Base-by-base conservation (phyloP, 2,113 vertebrate genomes). In the Psittacula cyanocephala region DNA sequence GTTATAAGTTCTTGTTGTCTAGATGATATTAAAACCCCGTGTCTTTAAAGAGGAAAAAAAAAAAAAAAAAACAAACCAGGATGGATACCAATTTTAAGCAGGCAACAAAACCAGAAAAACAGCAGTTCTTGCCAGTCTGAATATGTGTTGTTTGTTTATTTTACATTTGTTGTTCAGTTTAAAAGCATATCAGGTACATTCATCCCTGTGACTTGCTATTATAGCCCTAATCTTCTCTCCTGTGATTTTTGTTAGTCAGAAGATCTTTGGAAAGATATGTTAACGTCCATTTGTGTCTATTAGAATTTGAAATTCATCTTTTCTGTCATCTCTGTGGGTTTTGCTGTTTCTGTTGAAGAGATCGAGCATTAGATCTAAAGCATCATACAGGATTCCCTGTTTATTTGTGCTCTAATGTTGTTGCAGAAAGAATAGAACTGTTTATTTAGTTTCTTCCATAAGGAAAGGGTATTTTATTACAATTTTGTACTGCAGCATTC, bases 241-340 rank as follows among this genome's bases (percentile, higher is more conserved):
- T 44, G 59, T 92, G 91, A 94, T 59, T 93, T 94, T 88, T 83
- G 14, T 41, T 72, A 91, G 75, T 86, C 1, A 0, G n/a, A 74
- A 75, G 33, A 91, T 92, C 65, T 96, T 94, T 90, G 68, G 68
- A 95, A 81, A 91, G 60, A 89, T 28, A 53, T 94, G 93, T 93
- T 96, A 89, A 95, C 81, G 55, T 93, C 87, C 84, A 95, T 97
- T 95, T 94, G 28, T 95, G 82, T 55, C 93, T 95, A 90, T 91
- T 96, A 95, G 69, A 91, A 90, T 82, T 92, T 93, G 86, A 97
- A 96, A 97, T 95, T 89, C 37, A 94, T 93, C 60, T 96, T 79
- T 86, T 86, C 69, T 82, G 10, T 67, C 24, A 69, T 92, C 81
- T 97, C 92, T 91, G 62, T 91, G 76, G 95, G 35, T 91, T 97